A percentile compares a stretch with the other conserved stretches of the same genome.
Evolutionary conservation across 2,888 invertebrate genomes (phyloP).

Genomic region (Autographa pulchrina): DNA sequence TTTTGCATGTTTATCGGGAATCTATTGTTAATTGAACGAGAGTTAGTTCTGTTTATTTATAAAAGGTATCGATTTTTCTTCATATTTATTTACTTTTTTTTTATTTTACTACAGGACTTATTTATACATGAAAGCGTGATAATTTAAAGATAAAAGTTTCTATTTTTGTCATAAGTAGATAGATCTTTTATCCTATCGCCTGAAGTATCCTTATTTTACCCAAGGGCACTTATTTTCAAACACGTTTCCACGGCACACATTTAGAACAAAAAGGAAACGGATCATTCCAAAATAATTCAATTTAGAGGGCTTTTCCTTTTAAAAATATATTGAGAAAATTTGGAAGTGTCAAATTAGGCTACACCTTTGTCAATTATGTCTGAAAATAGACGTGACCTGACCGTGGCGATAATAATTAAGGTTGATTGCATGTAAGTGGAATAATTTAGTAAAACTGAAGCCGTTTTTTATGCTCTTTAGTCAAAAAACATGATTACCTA

Average conservation of each 20-base stretch:
- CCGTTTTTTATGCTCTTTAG: too few species aligned
- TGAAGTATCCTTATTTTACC: too few species aligned
- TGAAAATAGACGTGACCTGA: not conserved
- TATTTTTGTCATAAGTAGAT: too few species aligned
- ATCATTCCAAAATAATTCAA: not conserved
- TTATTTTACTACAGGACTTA: too few species aligned
- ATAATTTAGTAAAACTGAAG: not conserved
- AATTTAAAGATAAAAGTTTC: too few species aligned
- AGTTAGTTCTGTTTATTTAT: not conserved
- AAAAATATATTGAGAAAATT: not conserved
- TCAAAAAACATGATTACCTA: too few species aligned
- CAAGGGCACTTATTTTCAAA: too few species aligned
- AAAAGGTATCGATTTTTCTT: too few species aligned
- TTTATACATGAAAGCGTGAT: too few species aligned
- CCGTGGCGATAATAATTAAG: not conserved
- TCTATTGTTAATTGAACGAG: not conserved
- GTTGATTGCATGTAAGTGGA: not conserved
- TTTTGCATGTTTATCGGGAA: not conserved
- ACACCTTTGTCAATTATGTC: slow-evolving; percentile 4
- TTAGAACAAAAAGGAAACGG: not conserved
- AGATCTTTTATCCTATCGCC: too few species aligned
- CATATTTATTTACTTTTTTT: too few species aligned
- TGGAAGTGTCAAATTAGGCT: not conserved
- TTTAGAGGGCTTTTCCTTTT: too few species aligned
- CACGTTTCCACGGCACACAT: not conserved